Conservation (phyloP, 1,140 invertebrate genomes). For the Drosophila mayri region DNA sequence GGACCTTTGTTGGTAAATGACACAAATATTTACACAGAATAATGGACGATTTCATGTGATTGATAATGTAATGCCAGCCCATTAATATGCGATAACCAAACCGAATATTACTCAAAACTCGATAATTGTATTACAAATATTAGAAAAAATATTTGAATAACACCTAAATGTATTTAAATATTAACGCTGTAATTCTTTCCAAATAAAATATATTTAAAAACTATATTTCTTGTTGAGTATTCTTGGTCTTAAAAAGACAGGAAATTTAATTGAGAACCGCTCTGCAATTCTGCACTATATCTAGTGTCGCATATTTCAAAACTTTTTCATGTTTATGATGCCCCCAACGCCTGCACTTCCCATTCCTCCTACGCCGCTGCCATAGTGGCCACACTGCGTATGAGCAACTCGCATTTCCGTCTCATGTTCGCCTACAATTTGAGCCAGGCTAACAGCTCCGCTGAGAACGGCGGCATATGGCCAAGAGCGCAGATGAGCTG, state of each 20-base stretch:
- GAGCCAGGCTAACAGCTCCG: slow-evolving; percentile 42
- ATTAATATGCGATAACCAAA: slow-evolving; percentile 33
- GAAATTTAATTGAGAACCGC: slow-evolving; percentile 17
- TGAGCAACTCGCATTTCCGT: slow-evolving; percentile 54
- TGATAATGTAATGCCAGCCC: slow-evolving; percentile 57
- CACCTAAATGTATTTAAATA: slow-evolving; percentile 18
- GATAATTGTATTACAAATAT: slow-evolving; percentile 6
- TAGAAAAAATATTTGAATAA: slow-evolving; percentile 32
- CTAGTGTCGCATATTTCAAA: slow-evolving; percentile 33
- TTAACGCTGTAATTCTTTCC: slow-evolving; percentile 17
- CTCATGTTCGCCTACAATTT: slow-evolving; percentile 42
- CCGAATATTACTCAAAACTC: slow-evolving; percentile 6
- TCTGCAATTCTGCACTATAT: not conserved
- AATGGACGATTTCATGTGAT: slow-evolving; percentile 48
- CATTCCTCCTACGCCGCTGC: not conserved
- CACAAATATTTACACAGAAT: slow-evolving; percentile 14
- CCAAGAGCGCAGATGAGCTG: slow-evolving; percentile 57
- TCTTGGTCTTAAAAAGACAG: not conserved
- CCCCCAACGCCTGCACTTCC: not conserved
- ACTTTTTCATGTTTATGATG: slow-evolving; percentile 31
- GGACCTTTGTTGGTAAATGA: not conserved
- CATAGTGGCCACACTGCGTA: slow-evolving; percentile 27
- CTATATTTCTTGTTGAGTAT: not conserved
- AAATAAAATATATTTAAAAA: slow-evolving; percentile 25
- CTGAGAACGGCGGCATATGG: slow-evolving; percentile 64